Conservation (phyloP, 2,113 vertebrate species). For the Chlorodrepanis virens region DNA sequence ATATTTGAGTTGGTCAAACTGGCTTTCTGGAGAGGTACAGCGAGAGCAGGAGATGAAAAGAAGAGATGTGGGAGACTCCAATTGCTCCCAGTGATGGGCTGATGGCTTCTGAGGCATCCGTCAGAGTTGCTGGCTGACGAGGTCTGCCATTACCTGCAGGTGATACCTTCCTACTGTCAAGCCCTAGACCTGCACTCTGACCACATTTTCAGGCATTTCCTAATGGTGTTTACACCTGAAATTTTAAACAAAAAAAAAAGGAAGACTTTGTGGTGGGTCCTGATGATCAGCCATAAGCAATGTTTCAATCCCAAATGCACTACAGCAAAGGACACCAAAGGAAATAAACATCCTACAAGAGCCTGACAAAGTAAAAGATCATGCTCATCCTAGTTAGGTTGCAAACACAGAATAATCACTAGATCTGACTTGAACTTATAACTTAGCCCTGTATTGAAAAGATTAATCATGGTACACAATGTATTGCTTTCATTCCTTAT, state of each 20-base stretch:
- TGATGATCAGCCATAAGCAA: background rate
- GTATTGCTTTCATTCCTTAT: background rate
- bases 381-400: background rate
- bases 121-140: background rate
- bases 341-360: background rate
- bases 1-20: background rate
- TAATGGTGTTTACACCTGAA: background rate
- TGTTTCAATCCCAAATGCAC: background rate
- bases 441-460: constrained; percentile 7
- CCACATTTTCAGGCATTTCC: background rate
- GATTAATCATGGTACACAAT: background rate
- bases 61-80: background rate
- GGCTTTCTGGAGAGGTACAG: background rate
- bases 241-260: background rate
- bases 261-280: background rate
- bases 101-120: background rate
- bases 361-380: background rate
- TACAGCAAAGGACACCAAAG: background rate
- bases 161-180: background rate
- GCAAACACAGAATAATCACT: background rate
- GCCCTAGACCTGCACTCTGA: background rate
- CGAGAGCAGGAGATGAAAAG: background rate
- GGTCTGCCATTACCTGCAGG: background rate
- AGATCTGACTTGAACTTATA: background rate
- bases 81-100: background rate